Evolutionary conservation across 2,888 invertebrate species (phyloP), one percentile per base, ranked within the genome.

Genomic region (Orthonevra nobilis): DNA sequence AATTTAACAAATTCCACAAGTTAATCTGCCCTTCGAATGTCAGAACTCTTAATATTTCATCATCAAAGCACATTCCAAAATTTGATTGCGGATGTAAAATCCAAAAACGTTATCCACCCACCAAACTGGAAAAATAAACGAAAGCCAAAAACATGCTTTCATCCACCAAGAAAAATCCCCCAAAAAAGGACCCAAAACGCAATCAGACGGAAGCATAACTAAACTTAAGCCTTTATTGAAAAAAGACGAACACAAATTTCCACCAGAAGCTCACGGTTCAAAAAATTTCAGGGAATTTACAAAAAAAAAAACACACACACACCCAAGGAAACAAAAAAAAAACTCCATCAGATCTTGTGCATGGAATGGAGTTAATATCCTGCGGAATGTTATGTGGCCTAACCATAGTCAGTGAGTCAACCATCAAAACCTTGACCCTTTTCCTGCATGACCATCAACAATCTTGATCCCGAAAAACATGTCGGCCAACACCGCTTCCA

Each of bases 361-460:
- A 30, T 77, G 79, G 79, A 73, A 79, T 72, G 79, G 72, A 79
- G 79, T 79, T 79, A 79, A 79, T 79, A 79, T 79, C 79, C 79
- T 79, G 79, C 73, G 79, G 79, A 73, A 79, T 79, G 72, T 73
- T 79, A 68, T 79, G 72, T 56, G 79, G 79, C 73, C 60, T 68
- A 73, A 63, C 79, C 79, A 73, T 79, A 72, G 79, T 79, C 72
- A 61, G 64, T 61, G 70, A 77, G 60, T 70, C 64, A 66, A 77
- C 79, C 72, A 56, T 72, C 66, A 56, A 68, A 77, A 68, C 72
- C 79, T 79, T 79, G 79, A 79, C 79, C 79, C 72, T 32, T 48
- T 50, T 32, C 9, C 50, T 26, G 19, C 50, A 58, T 34, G 42
- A 52, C 66, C 50, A 38, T 38, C 50, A 17, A 10, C 61, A 40